phyloP scores from a whole-genome alignment of 2,113 vertebrate species.

The Mus musculus region GRCm39 chr6:124864501-124865000 shows the following conservation, averaged over 20 bases:
- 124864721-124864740: too few relatives aligned
- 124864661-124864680: background rate
- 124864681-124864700: background rate
- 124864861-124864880: background rate
- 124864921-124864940: background rate
- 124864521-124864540: background rate
- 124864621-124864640: background rate
- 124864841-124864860: background rate
- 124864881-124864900: background rate
- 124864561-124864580: background rate
- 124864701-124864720: background rate
- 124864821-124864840: background rate
- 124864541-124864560: background rate
- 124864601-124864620: background rate
- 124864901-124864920: background rate
- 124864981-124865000: accelerated
- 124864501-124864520: background rate
- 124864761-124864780: background rate
- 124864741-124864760: background rate
- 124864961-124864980: background rate
- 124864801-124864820: background rate
- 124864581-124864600: background rate
- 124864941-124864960: background rate
- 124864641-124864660: background rate
- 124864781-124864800: too few relatives aligned